Base-by-base conservation (phyloP, 2,888 invertebrate species). In the Pseudococcus longispinus region DNA sequence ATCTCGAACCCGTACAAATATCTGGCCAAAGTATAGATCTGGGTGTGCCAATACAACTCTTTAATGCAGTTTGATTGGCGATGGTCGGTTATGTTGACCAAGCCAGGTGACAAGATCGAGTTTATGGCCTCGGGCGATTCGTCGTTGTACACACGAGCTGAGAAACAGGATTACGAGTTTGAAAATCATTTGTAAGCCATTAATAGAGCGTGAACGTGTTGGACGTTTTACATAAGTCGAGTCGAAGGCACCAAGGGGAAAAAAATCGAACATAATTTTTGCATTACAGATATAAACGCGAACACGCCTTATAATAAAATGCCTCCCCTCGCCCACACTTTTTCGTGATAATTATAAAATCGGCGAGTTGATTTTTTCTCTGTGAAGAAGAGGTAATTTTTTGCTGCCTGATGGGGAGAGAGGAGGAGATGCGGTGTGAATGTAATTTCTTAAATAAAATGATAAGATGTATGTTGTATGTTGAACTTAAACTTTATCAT, bases 251-350 rank as follows among this genome's bases (percentile, higher is more conserved):
- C 8, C 37, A 32, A 8, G 37, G 9, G 37, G 37, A 4, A 70
- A 70, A 70, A 80, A 80, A 80, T 37, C 20, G 42, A 80, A 80
- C 77, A 80, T 80, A 80, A 80, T 80, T 80, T 80, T 80, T 42
- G 77, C 77, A 80, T 80, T 80, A 74, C 26, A 20, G 9, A 20
- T 3, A 29, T 29, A 29, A 51, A n/a, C 6, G 15, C 6, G n/a
- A 51, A n/a, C 4, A 51, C 51, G 15, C 51, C 51, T 51, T 18
- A 51, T 51, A n/a, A 51, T 4, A 51, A 51, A 51, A n/a, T n/a
- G 15, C n/a, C 15, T 15, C 15, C 13, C 44, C 13, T 4, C 44
- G 8, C 11, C 15, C 13, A 1, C n/a, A n/a, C n/a, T 0, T 11
- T 46, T 15, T 0, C 11, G 44, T 46, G 11, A 44, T 44, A 44